Evolutionary conservation across 2,113 vertebrate species (phyloP).

Genomic region (Pelecanoides urinatrix): DNA sequence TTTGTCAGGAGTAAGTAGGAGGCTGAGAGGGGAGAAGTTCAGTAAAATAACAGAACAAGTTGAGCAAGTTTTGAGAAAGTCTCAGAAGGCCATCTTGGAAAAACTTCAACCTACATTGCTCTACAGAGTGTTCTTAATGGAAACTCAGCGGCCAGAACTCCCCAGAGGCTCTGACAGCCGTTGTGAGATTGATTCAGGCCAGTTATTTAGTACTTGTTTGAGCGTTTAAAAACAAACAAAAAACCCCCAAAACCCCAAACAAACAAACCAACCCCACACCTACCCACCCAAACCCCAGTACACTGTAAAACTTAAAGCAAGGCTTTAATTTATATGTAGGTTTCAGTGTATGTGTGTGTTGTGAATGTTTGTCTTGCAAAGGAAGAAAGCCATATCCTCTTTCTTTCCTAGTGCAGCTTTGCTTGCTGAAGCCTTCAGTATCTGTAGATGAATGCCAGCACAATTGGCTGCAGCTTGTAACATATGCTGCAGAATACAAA

Average conservation of each 20-base stretch:
- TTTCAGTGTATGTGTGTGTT: neutral
- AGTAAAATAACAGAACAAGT: neutral
- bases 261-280: neutral
- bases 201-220: neutral
- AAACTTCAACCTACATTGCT: neutral
- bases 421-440: neutral
- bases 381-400: neutral
- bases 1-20: neutral
- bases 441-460: slow-evolving; percentile 5
- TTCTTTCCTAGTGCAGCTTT: neutral
- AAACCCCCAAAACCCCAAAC: neutral
- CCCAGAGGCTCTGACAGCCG: neutral
- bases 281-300: neutral
- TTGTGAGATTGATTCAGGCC: neutral
- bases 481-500: slow-evolving; percentile 52
- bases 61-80: neutral
- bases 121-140: neutral
- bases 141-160: neutral
- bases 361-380: neutral
- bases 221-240: neutral
- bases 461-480: slow-evolving; percentile 49
- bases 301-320: neutral
- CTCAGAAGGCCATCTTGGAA: neutral
- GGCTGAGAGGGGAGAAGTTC: neutral
- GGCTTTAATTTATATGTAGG: neutral